Evolutionary conservation across 2,113 vertebrate genomes (phyloP), one percentile per base, ranked within the genome.

Genomic region (Mormoops blainvillei): DNA sequence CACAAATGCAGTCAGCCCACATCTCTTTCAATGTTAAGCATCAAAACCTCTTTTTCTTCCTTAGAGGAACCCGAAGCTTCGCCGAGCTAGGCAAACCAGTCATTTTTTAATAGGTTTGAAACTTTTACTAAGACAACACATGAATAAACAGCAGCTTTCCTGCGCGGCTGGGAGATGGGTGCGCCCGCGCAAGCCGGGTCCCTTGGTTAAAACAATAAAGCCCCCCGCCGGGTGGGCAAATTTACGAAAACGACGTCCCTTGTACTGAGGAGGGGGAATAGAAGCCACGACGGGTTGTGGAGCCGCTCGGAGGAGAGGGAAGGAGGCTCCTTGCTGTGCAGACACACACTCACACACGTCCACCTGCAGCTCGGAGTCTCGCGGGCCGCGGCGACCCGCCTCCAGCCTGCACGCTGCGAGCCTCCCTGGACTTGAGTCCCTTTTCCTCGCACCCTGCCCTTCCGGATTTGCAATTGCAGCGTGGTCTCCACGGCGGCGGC

Each of bases 321-420:
- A 86, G 82, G 87, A 71, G 84, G 71, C 77, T 97, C 52, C 76
- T 50, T 2, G 88, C 68, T 93, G 77, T 41, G 82, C 63, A 80
- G 52, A 65, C 43, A 84, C 93, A 89, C 96, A 91, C 89, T 89
- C 97, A 81, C 94, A 89, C 89, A 20, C 28, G 86, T 97, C 95
- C 97, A 97, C 97, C 97, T 97, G 97, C 97, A 96, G 95, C 89
- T 76, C 77, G 14, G 84, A 71, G 92, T 26, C 76, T 96, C 70
- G 84, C 56, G 38, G 91, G 58, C 82, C 48, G 20, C 45, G 31
- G 82, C 24, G 16, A 43, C 84, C 50, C 41, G 74, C 67, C 38
- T 58, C n/a, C 71, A 18, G 84, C 91, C 93, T 1, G 78, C 76
- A 65, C 97, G 92, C 90, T 71, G 71, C n/a, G 77, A 58, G 54